A percentile compares a stretch with the other conserved stretches of the same genome.
Evolutionary conservation across 1,140 invertebrate species (phyloP).

Genomic region (Phortica variegata): DNA sequence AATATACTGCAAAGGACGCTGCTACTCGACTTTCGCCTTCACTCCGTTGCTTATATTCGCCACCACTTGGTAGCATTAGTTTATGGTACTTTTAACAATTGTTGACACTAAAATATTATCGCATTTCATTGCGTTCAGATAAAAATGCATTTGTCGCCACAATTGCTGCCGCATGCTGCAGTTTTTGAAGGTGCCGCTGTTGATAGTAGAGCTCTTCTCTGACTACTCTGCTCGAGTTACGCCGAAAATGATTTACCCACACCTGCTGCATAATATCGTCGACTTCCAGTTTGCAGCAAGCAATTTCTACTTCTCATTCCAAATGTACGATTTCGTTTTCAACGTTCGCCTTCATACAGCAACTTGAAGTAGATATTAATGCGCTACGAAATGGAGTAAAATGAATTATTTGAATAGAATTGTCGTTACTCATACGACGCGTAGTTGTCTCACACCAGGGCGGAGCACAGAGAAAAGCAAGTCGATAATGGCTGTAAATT

Average conservation of each 20-base stretch:
- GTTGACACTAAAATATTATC: constrained; percentile 57
- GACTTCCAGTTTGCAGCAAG: constrained; percentile 1
- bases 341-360: constrained; percentile 48
- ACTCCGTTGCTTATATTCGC: not conserved
- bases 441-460: constrained; percentile 4
- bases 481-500: constrained; percentile 52
- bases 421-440: constrained; percentile 32
- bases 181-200: constrained; percentile 2
- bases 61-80: constrained; percentile 32
- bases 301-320: not conserved
- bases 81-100: constrained; percentile 57
- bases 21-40: not conserved
- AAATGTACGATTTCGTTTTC: not conserved
- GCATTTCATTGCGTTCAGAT: constrained; percentile 54
- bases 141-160: constrained; percentile 55
- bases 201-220: constrained; percentile 9
- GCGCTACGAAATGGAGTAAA: constrained; percentile 52
- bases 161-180: constrained; percentile 39
- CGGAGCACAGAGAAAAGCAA: constrained; percentile 19
- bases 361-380: constrained; percentile 44
- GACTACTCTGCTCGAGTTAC: not conserved
- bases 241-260: constrained; percentile 46
- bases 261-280: constrained; percentile 26
- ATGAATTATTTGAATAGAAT: constrained; percentile 57
- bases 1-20: constrained; percentile 10